These are phyloP conservation scores for Lymantria monacha DNA, from an alignment of 2,888 invertebrate genomes.

Conservation along the genomic window DNA sequence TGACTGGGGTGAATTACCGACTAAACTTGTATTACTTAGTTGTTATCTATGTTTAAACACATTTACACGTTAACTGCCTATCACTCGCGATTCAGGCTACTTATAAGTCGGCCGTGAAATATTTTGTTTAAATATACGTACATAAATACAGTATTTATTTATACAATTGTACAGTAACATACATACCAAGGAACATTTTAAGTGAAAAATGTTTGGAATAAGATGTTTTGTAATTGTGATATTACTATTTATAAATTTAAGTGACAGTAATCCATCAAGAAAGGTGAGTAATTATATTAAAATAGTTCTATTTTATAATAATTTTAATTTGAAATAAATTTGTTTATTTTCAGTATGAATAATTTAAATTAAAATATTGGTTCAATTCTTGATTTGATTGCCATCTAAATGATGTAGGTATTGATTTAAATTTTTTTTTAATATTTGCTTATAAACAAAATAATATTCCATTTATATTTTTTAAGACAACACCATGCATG, in stretches of 20 bases:
- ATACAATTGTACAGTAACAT: slow-evolving; percentile 17
- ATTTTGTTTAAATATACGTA: slow-evolving; percentile 4
- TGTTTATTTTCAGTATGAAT: too few species aligned
- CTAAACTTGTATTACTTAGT: not conserved
- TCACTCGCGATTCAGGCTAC: slow-evolving; percentile 15
- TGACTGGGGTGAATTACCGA: too few species aligned
- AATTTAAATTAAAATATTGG: too few species aligned
- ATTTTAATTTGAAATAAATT: too few species aligned
- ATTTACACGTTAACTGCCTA: slow-evolving; percentile 5
- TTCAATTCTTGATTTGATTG: too few species aligned
- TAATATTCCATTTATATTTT: too few species aligned
- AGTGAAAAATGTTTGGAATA: slow-evolving; percentile 13
- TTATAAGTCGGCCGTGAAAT: slow-evolving; percentile 13
- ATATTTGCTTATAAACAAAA: too few species aligned
- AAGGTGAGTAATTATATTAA: slow-evolving; percentile 32
- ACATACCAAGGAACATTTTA: not conserved
- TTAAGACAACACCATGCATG: too few species aligned
- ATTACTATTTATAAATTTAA: slow-evolving; percentile 23
- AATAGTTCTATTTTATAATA: too few species aligned
- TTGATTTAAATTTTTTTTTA: too few species aligned
- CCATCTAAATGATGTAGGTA: too few species aligned
- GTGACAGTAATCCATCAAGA: slow-evolving; percentile 26
- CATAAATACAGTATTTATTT: slow-evolving; percentile 14
- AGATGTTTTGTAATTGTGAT: slow-evolving; percentile 31
- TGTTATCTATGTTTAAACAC: slow-evolving; percentile 11